A percentile compares a stretch with the other conserved stretches of the same genome.
Evolutionary conservation across 35 echinoderm and acorn worm species (phyloP).

Genomic region (Amphiura filiformis): DNA sequence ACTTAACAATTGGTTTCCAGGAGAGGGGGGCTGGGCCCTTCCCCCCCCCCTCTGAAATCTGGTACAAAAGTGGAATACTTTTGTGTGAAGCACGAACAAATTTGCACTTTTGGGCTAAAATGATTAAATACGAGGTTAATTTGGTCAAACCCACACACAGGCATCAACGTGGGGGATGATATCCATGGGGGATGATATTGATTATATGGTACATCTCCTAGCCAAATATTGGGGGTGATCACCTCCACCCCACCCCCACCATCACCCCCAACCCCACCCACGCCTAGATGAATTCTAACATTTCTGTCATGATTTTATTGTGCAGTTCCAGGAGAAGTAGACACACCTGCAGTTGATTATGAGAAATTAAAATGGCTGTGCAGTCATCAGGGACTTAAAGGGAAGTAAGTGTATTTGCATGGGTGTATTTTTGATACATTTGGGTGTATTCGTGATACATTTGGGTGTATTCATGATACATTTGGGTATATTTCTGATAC

Average conservation of each 20-base stretch:
- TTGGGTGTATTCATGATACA: no score
- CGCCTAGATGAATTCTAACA: not conserved
- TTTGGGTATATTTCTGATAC: no score
- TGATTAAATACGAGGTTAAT: not conserved
- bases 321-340: constrained; percentile 37
- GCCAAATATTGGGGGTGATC: not conserved
- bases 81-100: no score
- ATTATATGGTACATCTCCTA: not conserved
- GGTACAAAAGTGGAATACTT: no score
- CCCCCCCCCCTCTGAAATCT: no score
- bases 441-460: no score
- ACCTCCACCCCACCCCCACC: not conserved
- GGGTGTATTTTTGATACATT: not conserved
- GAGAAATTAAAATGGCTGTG: constrained; percentile 74
- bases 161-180: no score
- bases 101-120: not conserved
- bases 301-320: not conserved
- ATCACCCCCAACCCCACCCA: not conserved
- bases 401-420: constrained; percentile 42
- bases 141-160: not conserved
- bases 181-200: not conserved
- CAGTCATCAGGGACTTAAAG: constrained; percentile 52
- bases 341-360: constrained; percentile 70
- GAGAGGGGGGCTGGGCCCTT: no score
- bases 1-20: no score